Conservation (phyloP, 2,797 vertebrate genomes). For the Catostomus latipinnis region DNA sequence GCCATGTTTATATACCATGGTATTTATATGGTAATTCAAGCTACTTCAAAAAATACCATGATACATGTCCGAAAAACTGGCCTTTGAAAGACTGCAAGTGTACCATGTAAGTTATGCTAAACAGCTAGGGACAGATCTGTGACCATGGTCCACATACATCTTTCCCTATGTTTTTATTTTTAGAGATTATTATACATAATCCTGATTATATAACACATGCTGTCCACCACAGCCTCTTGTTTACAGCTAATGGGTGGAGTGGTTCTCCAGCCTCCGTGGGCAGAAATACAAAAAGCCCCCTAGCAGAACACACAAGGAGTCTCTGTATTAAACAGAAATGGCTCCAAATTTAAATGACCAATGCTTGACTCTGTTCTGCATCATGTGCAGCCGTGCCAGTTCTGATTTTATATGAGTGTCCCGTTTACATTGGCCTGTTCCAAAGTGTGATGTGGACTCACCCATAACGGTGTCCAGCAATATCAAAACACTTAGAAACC, state of each 20-base stretch:
- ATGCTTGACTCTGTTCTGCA: constrained; percentile 17
- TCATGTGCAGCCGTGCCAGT: constrained; percentile 16
- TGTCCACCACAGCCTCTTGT: constrained; percentile 39
- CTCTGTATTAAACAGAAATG: constrained; percentile 29
- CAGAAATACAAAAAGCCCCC: constrained; percentile 45
- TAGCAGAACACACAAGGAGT: constrained; percentile 27
- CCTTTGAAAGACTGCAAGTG: no score
- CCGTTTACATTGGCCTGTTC: not conserved
- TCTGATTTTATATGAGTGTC: not conserved
- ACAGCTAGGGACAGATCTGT: not conserved
- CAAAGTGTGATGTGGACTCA: not conserved
- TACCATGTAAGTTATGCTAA: not conserved
- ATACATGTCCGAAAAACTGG: no score
- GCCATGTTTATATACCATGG: no score
- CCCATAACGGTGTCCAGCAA: not conserved
- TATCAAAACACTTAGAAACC: not conserved
- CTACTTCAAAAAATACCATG: no score
- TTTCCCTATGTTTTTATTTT: constrained; percentile 20
- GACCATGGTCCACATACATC: not conserved
- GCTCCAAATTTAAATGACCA: constrained; percentile 11
- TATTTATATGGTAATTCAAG: no score
- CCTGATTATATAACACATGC: not conserved
- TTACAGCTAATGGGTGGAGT: constrained; percentile 50
- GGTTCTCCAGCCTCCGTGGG: constrained; percentile 2
- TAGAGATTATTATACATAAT: constrained; percentile 39